Evolutionary conservation across 2,797 vertebrate genomes (phyloP).

Genomic region (Spinus olivaceus): DNA sequence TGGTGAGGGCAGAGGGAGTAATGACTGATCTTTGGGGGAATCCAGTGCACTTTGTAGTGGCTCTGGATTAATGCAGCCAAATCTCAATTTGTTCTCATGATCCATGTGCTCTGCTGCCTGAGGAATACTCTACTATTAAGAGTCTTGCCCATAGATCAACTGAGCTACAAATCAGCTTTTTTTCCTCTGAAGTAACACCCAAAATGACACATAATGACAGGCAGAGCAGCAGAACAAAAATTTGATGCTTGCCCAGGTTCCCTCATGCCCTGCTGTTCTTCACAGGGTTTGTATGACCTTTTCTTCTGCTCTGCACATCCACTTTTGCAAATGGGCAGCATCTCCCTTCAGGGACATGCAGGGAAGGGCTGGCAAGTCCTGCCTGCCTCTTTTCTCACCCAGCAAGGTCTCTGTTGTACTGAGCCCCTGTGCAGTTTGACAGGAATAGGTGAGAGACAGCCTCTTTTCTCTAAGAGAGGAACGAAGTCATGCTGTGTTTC

Average conservation of each 20-base stretch:
- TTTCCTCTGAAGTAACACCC: neutral
- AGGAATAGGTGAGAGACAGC: neutral
- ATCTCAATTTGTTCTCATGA: neutral
- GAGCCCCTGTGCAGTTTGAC: neutral
- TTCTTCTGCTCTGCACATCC: neutral
- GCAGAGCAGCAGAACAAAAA: neutral
- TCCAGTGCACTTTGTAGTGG: neutral
- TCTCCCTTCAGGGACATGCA: neutral
- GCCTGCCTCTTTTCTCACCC: neutral
- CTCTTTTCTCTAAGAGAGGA: neutral
- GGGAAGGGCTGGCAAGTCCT: neutral
- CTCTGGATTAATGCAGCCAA: neutral
- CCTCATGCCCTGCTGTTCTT: neutral
- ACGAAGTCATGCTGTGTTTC: neutral
- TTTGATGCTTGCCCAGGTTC: neutral
- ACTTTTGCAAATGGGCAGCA: neutral
- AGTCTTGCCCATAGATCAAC: neutral
- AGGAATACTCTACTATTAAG: neutral
- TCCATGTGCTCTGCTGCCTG: neutral
- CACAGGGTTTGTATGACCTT: neutral
- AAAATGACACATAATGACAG: neutral
- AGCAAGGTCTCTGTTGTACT: neutral
- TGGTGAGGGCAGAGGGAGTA: neutral
- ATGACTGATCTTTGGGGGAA: neutral
- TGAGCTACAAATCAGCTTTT: neutral